phyloP scores from a whole-genome alignment of 2,797 vertebrate species.

The Diplodus sargus region DNA sequence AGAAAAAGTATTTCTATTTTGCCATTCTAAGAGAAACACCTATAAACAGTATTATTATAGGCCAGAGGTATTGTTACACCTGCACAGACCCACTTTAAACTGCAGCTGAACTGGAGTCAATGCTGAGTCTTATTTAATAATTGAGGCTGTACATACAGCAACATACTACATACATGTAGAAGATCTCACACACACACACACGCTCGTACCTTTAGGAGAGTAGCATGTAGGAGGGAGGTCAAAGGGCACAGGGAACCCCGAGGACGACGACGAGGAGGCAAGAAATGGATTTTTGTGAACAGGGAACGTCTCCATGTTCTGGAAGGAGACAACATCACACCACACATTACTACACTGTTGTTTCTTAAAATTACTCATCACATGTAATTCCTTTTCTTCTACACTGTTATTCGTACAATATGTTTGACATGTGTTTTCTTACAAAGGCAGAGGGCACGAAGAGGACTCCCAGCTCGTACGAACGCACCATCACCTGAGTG shows the following conservation, averaged over 20 bases:
- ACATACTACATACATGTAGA: neutral
- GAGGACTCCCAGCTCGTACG: constrained; percentile 96
- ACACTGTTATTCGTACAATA: too few species aligned
- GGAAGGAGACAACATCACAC: constrained; percentile 32
- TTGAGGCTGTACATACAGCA: neutral
- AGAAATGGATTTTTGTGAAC: constrained; percentile 82
- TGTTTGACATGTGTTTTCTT: constrained; percentile 79
- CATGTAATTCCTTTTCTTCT: neutral
- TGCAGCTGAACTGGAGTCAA: neutral
- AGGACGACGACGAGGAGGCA: constrained; percentile 67
- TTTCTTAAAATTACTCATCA: too few species aligned
- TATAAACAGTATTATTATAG: neutral
- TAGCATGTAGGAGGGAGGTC: constrained; percentile 86
- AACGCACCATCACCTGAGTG: constrained; percentile 95
- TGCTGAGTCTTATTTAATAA: neutral
- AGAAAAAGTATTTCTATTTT: neutral
- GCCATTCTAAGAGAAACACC: neutral
- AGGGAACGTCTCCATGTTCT: constrained; percentile 84
- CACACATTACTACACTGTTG: neutral
- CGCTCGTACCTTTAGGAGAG: constrained; percentile 77
- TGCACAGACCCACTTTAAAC: neutral
- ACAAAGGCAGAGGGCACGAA: constrained; percentile 94
- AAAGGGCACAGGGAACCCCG: constrained; percentile 85
- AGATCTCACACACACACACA: neutral
- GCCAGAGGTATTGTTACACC: neutral